Conservation (phyloP, 1,140 invertebrate species). For the Leptinotarsa lineolata region DNA sequence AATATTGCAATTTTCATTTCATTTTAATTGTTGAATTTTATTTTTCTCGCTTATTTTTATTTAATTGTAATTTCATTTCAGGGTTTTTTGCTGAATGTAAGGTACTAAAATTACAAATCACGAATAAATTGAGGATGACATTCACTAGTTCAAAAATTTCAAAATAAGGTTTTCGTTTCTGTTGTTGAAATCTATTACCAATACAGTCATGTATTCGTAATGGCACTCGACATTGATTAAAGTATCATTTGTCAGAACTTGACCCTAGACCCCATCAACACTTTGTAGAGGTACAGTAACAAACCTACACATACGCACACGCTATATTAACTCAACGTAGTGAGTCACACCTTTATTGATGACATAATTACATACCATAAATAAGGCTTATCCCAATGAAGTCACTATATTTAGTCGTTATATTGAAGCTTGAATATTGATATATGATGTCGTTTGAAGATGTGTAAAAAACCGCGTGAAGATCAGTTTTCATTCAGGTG, state of each 20-base stretch:
- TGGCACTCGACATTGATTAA: not conserved
- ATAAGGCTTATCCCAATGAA: not conserved
- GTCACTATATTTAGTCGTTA: not conserved
- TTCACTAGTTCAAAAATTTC: no score
- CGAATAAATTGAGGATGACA: no score
- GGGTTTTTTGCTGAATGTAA: no score
- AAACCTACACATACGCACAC: not conserved
- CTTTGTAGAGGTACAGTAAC: not conserved
- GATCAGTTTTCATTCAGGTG: no score
- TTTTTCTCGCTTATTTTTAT: no score
- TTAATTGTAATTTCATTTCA: no score
- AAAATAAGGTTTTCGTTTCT: no score
- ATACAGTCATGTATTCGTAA: no score
- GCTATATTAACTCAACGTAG: not conserved
- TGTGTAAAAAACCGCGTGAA: not conserved
- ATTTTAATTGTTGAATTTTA: no score
- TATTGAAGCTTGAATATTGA: conserved; percentile 4
- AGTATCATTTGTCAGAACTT: not conserved
- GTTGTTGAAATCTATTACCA: no score
- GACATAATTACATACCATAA: not conserved
- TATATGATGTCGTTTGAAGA: not conserved
- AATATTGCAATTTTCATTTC: no score
- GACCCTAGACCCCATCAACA: not conserved
- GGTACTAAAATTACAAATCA: no score
- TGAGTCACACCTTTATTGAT: not conserved